These are phyloP conservation scores for Acromyrmex heyeri DNA, from an alignment of 1,140 invertebrate genomes.

Conservation along the genomic window DNA sequence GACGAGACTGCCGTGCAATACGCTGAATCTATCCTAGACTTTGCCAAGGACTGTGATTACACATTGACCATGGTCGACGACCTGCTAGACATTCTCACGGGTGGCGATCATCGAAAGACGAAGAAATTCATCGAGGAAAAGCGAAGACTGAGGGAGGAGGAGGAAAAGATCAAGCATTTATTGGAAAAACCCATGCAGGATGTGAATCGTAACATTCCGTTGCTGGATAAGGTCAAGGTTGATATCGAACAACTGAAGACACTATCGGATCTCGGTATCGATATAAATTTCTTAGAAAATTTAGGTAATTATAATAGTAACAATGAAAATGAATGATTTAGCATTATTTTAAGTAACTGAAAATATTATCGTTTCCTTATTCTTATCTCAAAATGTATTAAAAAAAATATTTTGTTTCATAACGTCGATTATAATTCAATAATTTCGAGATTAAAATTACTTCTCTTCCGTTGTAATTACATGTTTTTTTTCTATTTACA, in stretches of 20 bases:
- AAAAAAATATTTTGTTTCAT: background rate
- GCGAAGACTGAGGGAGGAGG: conserved; percentile 88
- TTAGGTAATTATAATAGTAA: conserved; percentile 88
- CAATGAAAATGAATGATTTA: background rate
- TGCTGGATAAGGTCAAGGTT: conserved; percentile 88
- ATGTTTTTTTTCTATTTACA: conserved; percentile 65
- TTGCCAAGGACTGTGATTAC: conserved; percentile 94
- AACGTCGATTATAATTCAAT: conserved; percentile 11
- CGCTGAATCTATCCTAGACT: conserved; percentile 94
- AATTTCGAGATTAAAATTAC: background rate
- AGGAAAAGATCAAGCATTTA: conserved; percentile 88
- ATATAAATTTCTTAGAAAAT: conserved; percentile 93
- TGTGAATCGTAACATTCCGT: conserved; percentile 85
- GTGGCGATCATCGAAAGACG: conserved; percentile 94
- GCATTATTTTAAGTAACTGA: background rate
- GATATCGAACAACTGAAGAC: conserved; percentile 92
- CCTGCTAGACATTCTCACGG: conserved; percentile 93
- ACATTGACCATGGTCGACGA: conserved; percentile 94
- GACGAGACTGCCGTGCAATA: conserved; percentile 95
- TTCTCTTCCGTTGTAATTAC: conserved; percentile 11
- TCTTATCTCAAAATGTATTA: conserved; percentile 18
- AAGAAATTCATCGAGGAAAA: conserved; percentile 90
- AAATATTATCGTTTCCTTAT: conserved; percentile 32
- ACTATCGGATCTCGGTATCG: conserved; percentile 93
- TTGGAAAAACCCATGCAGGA: conserved; percentile 87